A percentile compares a stretch with the other conserved stretches of the same genome.
Conservation (phyloP, 2,888 invertebrate genomes). For the Onthophagus sagittarius region DNA sequence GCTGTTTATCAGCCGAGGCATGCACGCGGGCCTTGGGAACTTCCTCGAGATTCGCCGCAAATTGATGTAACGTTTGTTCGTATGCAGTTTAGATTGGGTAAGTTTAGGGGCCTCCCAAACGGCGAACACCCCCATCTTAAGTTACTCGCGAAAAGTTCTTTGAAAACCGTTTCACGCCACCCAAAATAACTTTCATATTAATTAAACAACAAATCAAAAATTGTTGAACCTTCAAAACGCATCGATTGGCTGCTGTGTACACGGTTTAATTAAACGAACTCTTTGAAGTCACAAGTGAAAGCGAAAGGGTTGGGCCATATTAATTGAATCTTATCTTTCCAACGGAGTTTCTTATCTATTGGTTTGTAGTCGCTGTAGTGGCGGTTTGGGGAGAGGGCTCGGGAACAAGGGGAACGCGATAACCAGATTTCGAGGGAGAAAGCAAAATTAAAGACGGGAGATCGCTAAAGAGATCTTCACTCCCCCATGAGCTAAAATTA, state of each 20-base stretch:
- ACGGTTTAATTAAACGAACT: background rate
- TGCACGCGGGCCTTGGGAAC: constrained; percentile 2
- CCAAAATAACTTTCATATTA: background rate
- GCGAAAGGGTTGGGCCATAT: background rate
- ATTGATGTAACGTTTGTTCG: constrained; percentile 23
- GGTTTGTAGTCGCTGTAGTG: background rate
- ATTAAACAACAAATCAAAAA: background rate
- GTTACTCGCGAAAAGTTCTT: background rate
- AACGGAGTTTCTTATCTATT: background rate
- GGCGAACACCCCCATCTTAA: background rate
- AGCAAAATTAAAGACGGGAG: background rate
- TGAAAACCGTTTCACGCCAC: background rate
- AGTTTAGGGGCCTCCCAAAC: constrained; percentile 3
- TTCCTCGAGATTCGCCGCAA: constrained; percentile 15
- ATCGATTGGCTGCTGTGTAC: background rate
- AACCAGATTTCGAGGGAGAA: background rate
- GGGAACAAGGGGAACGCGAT: background rate
- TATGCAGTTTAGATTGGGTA: constrained; percentile 24
- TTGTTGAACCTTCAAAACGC: background rate
- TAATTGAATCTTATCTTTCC: background rate
- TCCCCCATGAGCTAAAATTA: background rate
- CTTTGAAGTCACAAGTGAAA: background rate
- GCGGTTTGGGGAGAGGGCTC: background rate
- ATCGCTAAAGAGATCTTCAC: background rate
- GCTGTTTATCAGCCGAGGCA: constrained; percentile 7